A percentile compares a stretch with the other conserved stretches of the same genome.
Conservation (phyloP, 2,113 vertebrate species). For the Petaurus breviceps region DNA sequence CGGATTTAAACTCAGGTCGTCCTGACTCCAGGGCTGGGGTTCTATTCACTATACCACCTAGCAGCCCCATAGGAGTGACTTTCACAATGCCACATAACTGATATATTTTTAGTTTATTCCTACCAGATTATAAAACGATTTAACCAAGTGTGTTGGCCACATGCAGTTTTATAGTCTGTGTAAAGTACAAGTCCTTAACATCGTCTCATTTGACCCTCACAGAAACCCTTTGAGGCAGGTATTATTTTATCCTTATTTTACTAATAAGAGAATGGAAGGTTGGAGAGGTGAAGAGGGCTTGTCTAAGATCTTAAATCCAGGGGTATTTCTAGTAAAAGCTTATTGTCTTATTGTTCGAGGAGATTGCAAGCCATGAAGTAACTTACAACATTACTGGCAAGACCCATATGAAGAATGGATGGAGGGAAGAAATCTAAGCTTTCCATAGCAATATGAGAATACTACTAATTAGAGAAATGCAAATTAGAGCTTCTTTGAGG, state of each 20-base stretch:
- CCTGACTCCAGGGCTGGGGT: too few species aligned
- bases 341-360: background rate
- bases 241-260: background rate
- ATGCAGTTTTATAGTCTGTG: constrained; percentile 6
- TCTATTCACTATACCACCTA: too few species aligned
- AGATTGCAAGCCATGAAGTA: background rate
- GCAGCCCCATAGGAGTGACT: too few species aligned
- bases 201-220: background rate
- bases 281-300: background rate
- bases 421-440: background rate
- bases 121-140: constrained; percentile 43
- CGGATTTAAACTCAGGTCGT: too few species aligned
- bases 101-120: constrained; percentile 61
- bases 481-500: background rate
- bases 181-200: background rate
- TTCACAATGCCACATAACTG: constrained; percentile 39
- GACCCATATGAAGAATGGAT: background rate
- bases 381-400: background rate
- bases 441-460: background rate
- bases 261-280: background rate
- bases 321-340: background rate
- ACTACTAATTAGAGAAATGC: background rate
- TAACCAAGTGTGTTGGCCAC: background rate
- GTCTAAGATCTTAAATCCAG: background rate
- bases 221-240: background rate